phyloP scores from a whole-genome alignment of 2,113 vertebrate genomes.

The Myiozetetes cayanensis region DNA sequence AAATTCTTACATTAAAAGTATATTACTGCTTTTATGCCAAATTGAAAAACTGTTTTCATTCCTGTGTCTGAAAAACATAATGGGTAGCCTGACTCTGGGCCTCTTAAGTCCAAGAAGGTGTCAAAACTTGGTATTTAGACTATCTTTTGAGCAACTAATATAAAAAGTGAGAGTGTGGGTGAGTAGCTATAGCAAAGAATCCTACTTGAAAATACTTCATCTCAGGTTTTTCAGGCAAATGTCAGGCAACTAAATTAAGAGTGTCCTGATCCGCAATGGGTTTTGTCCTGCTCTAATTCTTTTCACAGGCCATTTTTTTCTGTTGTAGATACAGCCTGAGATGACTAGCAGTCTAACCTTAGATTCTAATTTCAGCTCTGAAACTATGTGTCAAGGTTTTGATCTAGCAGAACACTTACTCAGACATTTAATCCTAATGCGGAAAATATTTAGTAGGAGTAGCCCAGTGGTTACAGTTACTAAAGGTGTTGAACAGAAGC shows the following conservation, averaged over 20 bases:
- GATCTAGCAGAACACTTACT: not conserved
- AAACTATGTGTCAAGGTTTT: not conserved
- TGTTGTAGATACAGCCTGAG: not conserved
- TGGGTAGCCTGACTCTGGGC: not conserved
- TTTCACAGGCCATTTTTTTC: not conserved
- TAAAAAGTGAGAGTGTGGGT: not conserved
- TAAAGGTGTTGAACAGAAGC: not conserved
- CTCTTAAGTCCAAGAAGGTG: not conserved
- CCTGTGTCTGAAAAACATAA: not conserved
- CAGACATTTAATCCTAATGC: not conserved
- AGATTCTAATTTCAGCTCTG: not conserved
- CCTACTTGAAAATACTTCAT: not conserved
- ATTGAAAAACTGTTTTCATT: not conserved
- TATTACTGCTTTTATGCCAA: not conserved
- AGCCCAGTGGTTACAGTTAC: not conserved
- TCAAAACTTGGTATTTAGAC: not conserved
- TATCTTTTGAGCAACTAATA: not conserved
- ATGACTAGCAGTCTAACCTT: not conserved
- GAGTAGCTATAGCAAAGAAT: not conserved
- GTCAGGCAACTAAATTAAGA: not conserved
- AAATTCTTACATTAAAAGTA: not conserved
- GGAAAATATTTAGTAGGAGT: not conserved
- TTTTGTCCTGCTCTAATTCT: not conserved
- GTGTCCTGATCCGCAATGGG: not conserved
- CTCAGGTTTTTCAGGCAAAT: not conserved